Evolutionary conservation across 2,888 invertebrate species (phyloP).

Genomic region (Eristalis tenax): DNA sequence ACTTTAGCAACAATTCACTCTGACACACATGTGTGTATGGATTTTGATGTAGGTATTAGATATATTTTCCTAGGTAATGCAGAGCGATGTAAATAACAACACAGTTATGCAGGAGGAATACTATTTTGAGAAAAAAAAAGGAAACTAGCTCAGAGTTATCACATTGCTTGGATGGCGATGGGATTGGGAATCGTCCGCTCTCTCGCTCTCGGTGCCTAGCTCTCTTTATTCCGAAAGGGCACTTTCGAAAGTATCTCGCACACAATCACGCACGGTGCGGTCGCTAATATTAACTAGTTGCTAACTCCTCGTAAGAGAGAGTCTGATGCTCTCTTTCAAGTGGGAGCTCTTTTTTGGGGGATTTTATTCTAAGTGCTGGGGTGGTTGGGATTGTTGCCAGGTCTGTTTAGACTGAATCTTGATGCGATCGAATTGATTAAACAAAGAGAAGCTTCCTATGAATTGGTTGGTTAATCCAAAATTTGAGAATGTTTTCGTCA

Average conservation of each 20-base stretch:
- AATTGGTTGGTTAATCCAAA: no score
- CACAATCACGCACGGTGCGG: background rate
- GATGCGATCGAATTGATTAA: no score
- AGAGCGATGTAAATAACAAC: conserved; percentile 69
- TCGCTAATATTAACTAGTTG: conserved; percentile 59
- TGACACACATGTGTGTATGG: conserved; percentile 23
- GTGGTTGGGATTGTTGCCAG: background rate
- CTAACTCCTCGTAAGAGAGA: conserved; percentile 46
- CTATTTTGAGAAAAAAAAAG: conserved; percentile 46
- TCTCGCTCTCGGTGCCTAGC: background rate
- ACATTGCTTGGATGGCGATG: conserved; percentile 35
- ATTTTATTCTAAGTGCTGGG: background rate
- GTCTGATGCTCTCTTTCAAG: conserved; percentile 25
- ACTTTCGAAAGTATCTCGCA: background rate
- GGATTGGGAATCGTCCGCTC: background rate
- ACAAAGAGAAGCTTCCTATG: no score
- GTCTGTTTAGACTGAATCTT: background rate
- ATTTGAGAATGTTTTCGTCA: no score
- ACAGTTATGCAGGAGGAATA: conserved; percentile 65
- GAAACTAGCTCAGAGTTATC: conserved; percentile 53
- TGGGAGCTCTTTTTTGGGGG: background rate
- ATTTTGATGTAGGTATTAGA: conserved; percentile 1
- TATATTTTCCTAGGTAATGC: conserved; percentile 39
- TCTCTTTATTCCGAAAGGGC: conserved; percentile 65
- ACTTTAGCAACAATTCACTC: conserved; percentile 61